A percentile compares a stretch with the other conserved stretches of the same genome.
These are phyloP conservation scores for Caenorhabditis sp. DNA, from an alignment of 2,888 invertebrate species.

Conservation along the genomic window DNA sequence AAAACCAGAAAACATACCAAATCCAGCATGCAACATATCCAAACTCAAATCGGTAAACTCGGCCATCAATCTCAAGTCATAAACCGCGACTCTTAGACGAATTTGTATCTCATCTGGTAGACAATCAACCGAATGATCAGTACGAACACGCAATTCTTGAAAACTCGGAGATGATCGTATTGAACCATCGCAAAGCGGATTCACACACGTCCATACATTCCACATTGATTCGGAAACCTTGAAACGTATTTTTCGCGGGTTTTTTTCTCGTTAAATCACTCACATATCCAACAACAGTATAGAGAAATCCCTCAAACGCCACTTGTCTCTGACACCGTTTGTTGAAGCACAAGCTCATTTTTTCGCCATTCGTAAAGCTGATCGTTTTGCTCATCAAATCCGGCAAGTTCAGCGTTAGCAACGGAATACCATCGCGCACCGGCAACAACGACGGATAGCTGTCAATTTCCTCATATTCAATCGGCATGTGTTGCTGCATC, in stretches of 20 bases:
- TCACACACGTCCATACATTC: conserved; percentile 46
- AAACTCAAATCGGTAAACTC: conserved; percentile 52
- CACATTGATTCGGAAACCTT: conserved; percentile 34
- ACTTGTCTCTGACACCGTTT: conserved; percentile 47
- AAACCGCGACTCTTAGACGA: conserved; percentile 45
- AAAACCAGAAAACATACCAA: conserved; percentile 11
- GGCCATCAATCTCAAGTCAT: conserved; percentile 49
- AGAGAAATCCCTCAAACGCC: conserved; percentile 40
- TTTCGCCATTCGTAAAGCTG: conserved; percentile 4
- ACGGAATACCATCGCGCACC: conserved; percentile 28
- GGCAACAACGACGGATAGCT: conserved; percentile 30
- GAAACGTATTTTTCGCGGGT: not conserved
- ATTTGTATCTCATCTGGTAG: conserved; percentile 41
- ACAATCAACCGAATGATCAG: conserved; percentile 32
- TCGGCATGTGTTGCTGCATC: not conserved
- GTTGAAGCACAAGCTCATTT: conserved; percentile 44
- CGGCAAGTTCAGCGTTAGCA: conserved; percentile 34
- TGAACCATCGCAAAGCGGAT: conserved; percentile 36
- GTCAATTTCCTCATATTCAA: conserved; percentile 7
- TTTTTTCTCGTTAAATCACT: conserved; percentile 1
- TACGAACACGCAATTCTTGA: conserved; percentile 16
- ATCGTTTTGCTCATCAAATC: conserved; percentile 33
- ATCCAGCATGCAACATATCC: conserved; percentile 19
- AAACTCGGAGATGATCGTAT: conserved; percentile 40
- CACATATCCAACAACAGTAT: conserved; percentile 41